Conservation (phyloP, 2,888 invertebrate genomes). For the Dasypolia templi region DNA sequence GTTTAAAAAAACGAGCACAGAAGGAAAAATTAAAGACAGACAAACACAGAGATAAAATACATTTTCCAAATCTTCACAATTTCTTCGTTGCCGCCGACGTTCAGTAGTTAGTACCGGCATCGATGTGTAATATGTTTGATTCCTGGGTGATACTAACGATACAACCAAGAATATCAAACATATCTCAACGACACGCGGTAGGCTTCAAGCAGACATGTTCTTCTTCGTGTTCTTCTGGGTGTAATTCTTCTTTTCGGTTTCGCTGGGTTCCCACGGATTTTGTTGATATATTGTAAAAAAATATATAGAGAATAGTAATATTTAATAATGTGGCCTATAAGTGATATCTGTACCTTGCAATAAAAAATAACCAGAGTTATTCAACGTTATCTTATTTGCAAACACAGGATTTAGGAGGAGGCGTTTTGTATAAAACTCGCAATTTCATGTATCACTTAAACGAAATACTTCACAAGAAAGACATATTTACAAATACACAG, state of each 20-base stretch:
- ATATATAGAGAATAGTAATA: too few species aligned
- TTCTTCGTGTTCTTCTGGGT: conserved; percentile 44
- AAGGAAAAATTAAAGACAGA: background rate
- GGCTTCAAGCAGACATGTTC: conserved; percentile 31
- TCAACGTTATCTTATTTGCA: too few species aligned
- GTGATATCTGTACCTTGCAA: too few species aligned
- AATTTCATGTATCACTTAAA: too few species aligned
- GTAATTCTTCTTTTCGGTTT: conserved; percentile 20
- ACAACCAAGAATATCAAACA: conserved; percentile 99
- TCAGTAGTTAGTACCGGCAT: conserved; percentile 79
- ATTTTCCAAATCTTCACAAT: conserved; percentile 26
- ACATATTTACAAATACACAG: too few species aligned
- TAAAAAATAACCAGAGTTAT: too few species aligned
- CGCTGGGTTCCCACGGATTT: background rate
- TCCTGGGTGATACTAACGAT: conserved; percentile 96
- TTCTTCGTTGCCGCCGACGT: conserved; percentile 11
- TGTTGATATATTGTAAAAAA: too few species aligned
- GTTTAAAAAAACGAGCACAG: background rate
- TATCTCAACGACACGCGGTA: conserved; percentile 95
- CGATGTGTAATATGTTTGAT: conserved; percentile 99
- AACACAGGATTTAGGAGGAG: too few species aligned
- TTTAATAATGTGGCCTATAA: too few species aligned
- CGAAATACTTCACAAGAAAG: too few species aligned
- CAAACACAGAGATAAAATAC: background rate
- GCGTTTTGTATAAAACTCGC: too few species aligned